These are phyloP conservation scores for Drosophila meridiana DNA, from an alignment of 2,888 invertebrate species.

Conservation along the genomic window DNA sequence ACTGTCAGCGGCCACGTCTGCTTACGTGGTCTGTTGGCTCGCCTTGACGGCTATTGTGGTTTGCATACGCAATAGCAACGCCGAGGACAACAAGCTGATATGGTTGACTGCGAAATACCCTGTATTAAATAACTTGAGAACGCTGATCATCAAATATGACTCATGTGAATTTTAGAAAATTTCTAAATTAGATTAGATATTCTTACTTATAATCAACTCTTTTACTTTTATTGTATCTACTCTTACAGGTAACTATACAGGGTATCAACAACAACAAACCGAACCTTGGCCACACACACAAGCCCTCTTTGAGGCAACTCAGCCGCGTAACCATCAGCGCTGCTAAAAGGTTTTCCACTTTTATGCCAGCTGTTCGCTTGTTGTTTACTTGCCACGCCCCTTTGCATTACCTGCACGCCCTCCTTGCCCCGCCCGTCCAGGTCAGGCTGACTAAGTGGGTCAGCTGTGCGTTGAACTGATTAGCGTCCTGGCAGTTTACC, in stretches of 20 bases:
- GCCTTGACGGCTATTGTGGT: constrained; percentile 56
- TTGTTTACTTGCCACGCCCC: constrained; percentile 50
- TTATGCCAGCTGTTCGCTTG: constrained; percentile 53
- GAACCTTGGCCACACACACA: constrained; percentile 6
- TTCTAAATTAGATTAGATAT: neutral
- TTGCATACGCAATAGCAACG: constrained; percentile 51
- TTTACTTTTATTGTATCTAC: neutral
- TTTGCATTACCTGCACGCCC: neutral
- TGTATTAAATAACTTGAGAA: neutral
- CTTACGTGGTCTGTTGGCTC: constrained; percentile 38
- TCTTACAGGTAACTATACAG: neutral
- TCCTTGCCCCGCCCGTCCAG: neutral
- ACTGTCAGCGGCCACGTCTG: constrained; percentile 64
- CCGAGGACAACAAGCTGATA: neutral
- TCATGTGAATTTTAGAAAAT: no score
- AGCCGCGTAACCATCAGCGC: constrained; percentile 6
- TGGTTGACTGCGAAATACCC: neutral
- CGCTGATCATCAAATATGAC: no score
- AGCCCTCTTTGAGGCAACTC: neutral
- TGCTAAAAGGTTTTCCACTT: constrained; percentile 54
- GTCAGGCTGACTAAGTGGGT: constrained; percentile 55
- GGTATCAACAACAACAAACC: constrained; percentile 11
- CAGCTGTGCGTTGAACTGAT: constrained; percentile 78
- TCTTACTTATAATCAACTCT: neutral
- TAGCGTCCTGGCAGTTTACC: constrained; percentile 48